phyloP scores from a whole-genome alignment of 2,888 invertebrate species.

The Pristionchus mayeri region DNA sequence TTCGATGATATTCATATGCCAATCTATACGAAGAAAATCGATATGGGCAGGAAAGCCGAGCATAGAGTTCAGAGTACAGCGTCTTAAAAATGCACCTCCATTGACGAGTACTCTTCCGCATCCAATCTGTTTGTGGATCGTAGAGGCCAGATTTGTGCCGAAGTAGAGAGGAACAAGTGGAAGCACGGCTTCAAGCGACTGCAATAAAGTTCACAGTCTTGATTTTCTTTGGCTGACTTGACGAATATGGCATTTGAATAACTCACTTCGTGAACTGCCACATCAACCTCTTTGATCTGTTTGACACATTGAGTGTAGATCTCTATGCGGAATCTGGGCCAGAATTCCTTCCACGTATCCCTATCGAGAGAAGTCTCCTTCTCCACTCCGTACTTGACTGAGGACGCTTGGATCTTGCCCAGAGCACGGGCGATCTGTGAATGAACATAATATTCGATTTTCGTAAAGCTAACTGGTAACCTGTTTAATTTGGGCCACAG shows the following conservation, averaged over 20 bases:
- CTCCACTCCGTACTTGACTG: not conserved
- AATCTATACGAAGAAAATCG: no score
- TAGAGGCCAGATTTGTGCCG: slow-evolving; percentile 1
- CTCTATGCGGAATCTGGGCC: not conserved
- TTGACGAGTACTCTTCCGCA: slow-evolving; percentile 16
- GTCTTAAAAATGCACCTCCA: no score
- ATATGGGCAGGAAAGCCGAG: no score
- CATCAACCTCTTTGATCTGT: not conserved
- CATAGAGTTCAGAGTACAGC: no score
- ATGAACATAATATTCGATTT: not conserved
- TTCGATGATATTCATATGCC: no score
- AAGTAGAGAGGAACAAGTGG: slow-evolving; percentile 19
- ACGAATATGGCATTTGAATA: not conserved
- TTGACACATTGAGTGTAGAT: not conserved
- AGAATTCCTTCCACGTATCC: not conserved
- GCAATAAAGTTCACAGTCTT: not conserved
- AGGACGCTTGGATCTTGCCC: slow-evolving; percentile 24
- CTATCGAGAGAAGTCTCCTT: not conserved
- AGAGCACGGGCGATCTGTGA: slow-evolving; percentile 26
- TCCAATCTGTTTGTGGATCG: slow-evolving; percentile 28
- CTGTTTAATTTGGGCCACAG: not conserved
- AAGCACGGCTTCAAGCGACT: not conserved
- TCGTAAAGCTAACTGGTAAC: not conserved
- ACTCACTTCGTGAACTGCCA: not conserved
- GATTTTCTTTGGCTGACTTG: not conserved